phyloP scores from a whole-genome alignment of 2,888 invertebrate genomes.

The Chalcosyrphus nemorum region DNA sequence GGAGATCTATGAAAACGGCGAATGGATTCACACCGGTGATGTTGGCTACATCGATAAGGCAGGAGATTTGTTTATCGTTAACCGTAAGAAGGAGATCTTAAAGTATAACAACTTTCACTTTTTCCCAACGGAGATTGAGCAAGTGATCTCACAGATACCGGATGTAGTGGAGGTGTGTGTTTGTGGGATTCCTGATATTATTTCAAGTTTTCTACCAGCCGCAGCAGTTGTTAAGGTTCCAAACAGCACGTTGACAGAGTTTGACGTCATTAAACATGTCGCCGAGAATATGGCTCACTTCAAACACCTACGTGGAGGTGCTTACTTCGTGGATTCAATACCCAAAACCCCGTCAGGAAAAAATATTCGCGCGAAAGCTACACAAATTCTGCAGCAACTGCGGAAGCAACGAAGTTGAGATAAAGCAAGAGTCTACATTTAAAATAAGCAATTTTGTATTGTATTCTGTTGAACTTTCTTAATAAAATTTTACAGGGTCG shows the following conservation, averaged over 20 bases:
- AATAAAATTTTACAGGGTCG: no score
- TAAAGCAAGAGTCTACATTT: no score
- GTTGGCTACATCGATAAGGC: conserved; percentile 74
- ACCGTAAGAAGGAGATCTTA: conserved; percentile 75
- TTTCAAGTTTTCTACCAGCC: conserved; percentile 69
- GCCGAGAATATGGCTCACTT: conserved; percentile 72
- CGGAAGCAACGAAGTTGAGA: neutral
- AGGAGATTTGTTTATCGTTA: conserved; percentile 70
- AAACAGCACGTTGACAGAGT: conserved; percentile 44
- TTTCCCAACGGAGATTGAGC: conserved; percentile 75
- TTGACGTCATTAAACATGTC: conserved; percentile 54
- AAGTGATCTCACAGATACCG: conserved; percentile 64
- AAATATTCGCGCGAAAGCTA: conserved; percentile 66
- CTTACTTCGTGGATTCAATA: conserved; percentile 69
- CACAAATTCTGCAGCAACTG: conserved; percentile 44
- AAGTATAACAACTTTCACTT: conserved; percentile 74
- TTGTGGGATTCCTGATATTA: conserved; percentile 72
- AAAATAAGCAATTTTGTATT: no score
- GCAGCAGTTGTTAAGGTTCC: conserved; percentile 68
- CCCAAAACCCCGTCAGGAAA: conserved; percentile 75
- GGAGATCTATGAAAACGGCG: conserved; percentile 60
- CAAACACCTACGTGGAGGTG: conserved; percentile 74
- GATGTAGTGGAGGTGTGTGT: conserved; percentile 72
- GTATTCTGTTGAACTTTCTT: no score
- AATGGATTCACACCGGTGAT: conserved; percentile 74